A percentile compares a stretch with the other conserved stretches of the same genome.
Evolutionary conservation across 2,888 invertebrate species (phyloP).

Genomic region (Sphaerophoria taeniata): DNA sequence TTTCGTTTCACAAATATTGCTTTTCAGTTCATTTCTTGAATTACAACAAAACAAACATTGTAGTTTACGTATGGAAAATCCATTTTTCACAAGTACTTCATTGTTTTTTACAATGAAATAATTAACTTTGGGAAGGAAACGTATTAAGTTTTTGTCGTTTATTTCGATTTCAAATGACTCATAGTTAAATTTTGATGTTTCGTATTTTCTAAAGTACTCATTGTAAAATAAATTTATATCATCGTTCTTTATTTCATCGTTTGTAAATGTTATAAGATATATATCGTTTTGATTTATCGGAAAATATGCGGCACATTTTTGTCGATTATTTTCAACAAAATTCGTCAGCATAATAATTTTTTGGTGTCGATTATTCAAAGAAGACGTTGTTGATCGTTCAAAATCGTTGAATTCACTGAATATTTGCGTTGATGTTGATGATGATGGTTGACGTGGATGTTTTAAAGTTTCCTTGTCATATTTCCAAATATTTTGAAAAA

Average conservation of each 20-base stretch:
- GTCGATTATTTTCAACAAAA: conserved; percentile 91
- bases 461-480: conserved; percentile 34
- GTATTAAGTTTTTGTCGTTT: conserved; percentile 65
- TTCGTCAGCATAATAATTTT: conserved; percentile 96
- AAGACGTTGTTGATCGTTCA: not conserved
- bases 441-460: not conserved
- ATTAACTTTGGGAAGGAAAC: conserved; percentile 77
- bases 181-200: conserved; percentile 34
- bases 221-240: conserved; percentile 70
- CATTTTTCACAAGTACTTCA: conserved; percentile 84
- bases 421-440: not conserved
- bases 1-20: not conserved
- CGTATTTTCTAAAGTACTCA: conserved; percentile 51
- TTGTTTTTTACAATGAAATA: conserved; percentile 84
- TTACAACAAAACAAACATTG: conserved; percentile 74
- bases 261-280: conserved; percentile 78
- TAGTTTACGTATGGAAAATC: conserved; percentile 85
- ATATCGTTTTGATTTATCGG: conserved; percentile 86
- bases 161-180: conserved; percentile 65
- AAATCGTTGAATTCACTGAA: conserved; percentile 5
- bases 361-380: conserved; percentile 80
- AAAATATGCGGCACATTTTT: conserved; percentile 95
- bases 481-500: conserved; percentile 85
- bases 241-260: conserved; percentile 69
- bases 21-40: conserved; percentile 13